These are phyloP conservation scores for Mnemiopsis leidyi DNA, from an alignment of 37 sponge, comb jelly and placozoan species.

Conservation along the genomic window DNA sequence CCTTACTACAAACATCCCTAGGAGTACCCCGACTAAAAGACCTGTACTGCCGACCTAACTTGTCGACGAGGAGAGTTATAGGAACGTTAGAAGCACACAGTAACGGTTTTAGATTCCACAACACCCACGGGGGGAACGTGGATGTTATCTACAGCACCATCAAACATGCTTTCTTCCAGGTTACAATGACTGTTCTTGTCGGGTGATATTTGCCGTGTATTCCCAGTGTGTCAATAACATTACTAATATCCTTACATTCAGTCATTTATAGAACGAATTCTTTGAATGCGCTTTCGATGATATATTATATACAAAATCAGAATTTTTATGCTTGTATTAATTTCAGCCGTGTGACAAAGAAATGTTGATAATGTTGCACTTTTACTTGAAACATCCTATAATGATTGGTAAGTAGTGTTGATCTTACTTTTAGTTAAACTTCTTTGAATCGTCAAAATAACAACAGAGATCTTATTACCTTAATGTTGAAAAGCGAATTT, in stretches of 20 bases:
- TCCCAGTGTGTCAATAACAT: too few relatives aligned
- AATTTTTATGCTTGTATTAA: not conserved
- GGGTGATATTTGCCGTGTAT: too few relatives aligned
- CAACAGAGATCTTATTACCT: too few relatives aligned
- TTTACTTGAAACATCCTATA: conserved; percentile 85
- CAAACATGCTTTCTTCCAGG: conserved; percentile 96
- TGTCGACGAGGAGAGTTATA: conserved; percentile 71
- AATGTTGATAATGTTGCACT: conserved; percentile 91
- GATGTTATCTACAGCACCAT: conserved; percentile 93
- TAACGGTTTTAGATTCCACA: conserved; percentile 81
- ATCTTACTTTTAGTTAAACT: too few relatives aligned
- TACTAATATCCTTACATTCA: too few relatives aligned
- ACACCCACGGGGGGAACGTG: conserved; percentile 69
- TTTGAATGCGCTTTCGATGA: too few relatives aligned
- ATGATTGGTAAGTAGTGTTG: conserved; percentile 78
- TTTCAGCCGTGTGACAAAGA: conserved; percentile 88
- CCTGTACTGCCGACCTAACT: conserved; percentile 88
- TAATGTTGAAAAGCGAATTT: too few relatives aligned
- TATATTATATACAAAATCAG: too few relatives aligned
- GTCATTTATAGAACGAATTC: too few relatives aligned
- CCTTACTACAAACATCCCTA: conserved; percentile 6
- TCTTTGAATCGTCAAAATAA: too few relatives aligned
- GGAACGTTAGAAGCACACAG: conserved; percentile 87
- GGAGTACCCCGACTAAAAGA: conserved; percentile 93
- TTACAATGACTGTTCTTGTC: too few relatives aligned